Base-by-base conservation (phyloP, 2,888 invertebrate species). In the Temnothorax ravouxi region DNA sequence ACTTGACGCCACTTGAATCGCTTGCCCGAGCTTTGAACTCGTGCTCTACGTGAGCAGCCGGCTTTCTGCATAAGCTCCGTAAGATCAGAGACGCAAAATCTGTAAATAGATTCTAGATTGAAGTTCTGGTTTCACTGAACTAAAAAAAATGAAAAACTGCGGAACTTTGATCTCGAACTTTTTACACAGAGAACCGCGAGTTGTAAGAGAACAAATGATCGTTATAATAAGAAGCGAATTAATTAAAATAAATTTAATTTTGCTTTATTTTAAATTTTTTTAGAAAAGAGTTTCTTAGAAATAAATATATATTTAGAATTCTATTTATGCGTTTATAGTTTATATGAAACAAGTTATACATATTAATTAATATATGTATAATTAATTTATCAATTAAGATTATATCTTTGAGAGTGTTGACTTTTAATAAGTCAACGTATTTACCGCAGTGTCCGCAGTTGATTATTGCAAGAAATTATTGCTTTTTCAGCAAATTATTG, bases 1-100 rank as follows among this genome's bases (percentile, higher is more conserved):
- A 91, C 93, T 93, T 92, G 90, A 92, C 90, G 88, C 92, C 92
- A 93, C 92, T 93, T 88, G 92, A 93, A 91, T 91, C 90, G 83
- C 88, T 87, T 79, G 87, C 72, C 77, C 89, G 92, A 91, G 90
- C 91, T 89, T 91, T 92, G 91, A 93, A 93, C 92, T 74, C 91
- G 86, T 67, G 41, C n/a, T 61, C 59, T 34, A 44, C 47, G 50
- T 50, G 59, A 71, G 79, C 79, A 56, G 56, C 74, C 72, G 72
- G 64, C 84, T 85, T 74, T 77, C 54, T 79, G 67, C 80, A 72
- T 44, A 38, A 72, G 50, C n/a, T 61, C 8, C 13, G 21, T 50
- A 72, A 18, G n/a, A 38, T 52, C 76, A 8, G 25, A 66, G 41
- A 66, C 18, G 38, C 18, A 50, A 76, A 52, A 50, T 41, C 76